Conservation (phyloP, 2,113 vertebrate genomes). For the Hemiprocne comata region DNA sequence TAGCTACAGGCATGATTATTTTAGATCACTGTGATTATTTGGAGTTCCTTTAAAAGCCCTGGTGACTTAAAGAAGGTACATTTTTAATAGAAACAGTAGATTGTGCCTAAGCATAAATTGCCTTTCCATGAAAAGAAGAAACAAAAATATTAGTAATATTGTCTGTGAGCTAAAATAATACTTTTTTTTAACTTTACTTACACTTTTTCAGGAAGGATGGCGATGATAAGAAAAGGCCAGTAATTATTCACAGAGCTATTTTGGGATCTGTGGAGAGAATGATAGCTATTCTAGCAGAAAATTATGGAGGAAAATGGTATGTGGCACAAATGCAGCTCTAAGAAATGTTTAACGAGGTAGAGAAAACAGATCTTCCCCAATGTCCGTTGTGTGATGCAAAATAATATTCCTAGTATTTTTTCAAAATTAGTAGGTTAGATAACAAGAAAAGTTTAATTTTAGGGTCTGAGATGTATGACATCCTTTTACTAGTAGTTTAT, state of each 20-base stretch:
- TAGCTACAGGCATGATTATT: neutral
- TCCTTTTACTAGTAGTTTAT: neutral
- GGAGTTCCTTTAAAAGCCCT: neutral
- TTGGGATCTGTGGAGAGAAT: slow-evolving; percentile 95
- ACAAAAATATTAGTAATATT: neutral
- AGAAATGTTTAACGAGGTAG: neutral
- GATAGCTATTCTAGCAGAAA: slow-evolving; percentile 94
- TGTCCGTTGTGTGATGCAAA: neutral
- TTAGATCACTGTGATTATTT: neutral
- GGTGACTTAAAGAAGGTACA: neutral
- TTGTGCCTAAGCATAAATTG: neutral
- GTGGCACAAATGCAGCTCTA: neutral
- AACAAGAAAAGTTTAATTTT: neutral
- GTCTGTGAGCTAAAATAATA: neutral
- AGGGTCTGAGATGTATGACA: neutral
- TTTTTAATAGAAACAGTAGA: neutral
- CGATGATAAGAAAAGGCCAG: slow-evolving; percentile 86
- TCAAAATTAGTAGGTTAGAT: neutral
- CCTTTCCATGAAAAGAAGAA: neutral
- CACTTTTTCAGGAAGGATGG: slow-evolving; percentile 86
- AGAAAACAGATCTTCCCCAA: neutral
- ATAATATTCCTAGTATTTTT: neutral
- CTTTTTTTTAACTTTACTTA: neutral
- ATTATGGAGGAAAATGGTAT: slow-evolving; percentile 94
- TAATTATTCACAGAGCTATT: slow-evolving; percentile 94